phyloP scores from a whole-genome alignment of 2,888 invertebrate genomes.

The Deilephila elpenor region DNA sequence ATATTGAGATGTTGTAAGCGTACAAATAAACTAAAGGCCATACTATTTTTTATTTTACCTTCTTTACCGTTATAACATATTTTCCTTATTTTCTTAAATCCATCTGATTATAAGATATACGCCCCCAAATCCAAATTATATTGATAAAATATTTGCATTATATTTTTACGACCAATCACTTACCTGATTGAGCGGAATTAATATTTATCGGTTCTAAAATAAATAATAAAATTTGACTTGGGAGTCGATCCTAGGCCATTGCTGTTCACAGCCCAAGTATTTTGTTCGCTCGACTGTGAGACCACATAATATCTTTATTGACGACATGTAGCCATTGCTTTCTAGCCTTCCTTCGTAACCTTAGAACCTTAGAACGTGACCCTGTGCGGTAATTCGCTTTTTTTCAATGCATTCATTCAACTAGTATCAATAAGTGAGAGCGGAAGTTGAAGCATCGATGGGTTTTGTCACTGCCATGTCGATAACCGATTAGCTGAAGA shows the following conservation, averaged over 20 bases:
- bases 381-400: neutral
- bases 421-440: neutral
- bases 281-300: too few relatives aligned
- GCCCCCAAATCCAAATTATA: too few relatives aligned
- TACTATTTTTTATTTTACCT: neutral
- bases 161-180: neutral
- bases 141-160: neutral
- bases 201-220: too few relatives aligned
- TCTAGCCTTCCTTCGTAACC: too few relatives aligned
- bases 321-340: too few relatives aligned
- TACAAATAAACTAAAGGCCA: neutral
- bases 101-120: too few relatives aligned
- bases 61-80: neutral
- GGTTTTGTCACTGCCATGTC: neutral
- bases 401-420: neutral
- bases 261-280: too few relatives aligned
- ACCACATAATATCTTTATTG: too few relatives aligned
- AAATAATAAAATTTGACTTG: too few relatives aligned
- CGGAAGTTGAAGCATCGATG: neutral
- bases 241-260: too few relatives aligned
- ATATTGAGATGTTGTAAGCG: neutral
- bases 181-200: too few relatives aligned
- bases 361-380: neutral
- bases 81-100: too few relatives aligned
- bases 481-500: constrained; percentile 24